Evolutionary conservation across 2,113 vertebrate species (phyloP), one percentile per base, ranked within the genome.

Genomic region (Macaca nemestrina): DNA sequence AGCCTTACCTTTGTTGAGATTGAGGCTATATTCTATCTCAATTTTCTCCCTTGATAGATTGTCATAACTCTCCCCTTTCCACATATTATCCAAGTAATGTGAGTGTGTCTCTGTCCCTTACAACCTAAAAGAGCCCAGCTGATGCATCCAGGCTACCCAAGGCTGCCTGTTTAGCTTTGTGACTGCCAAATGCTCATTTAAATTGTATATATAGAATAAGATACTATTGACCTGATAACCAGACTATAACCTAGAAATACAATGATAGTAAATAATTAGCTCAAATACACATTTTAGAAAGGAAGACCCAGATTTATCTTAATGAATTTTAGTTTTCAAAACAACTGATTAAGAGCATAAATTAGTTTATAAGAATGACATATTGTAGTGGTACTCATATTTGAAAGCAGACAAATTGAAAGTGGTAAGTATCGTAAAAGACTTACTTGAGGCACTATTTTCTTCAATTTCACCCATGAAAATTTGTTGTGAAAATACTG

Each of bases 361-460:
- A 82, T 82, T 89, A 88, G 48, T 30, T 95, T 76, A 2, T 84
- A 88, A 94, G 59, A 95, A 92, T 59, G 27, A 87, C 75, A 5
- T 80, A 64, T 18, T 57, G 20, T 68, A 73, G 76, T 48, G 32
- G 59, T 52, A 61, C 4, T 30, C 82, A 3, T 48, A 48, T 81
- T 85, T 95, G 35, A 95, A 95, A 88, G 6, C 5, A 35, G 30
- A 23, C 57, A 55, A 75, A 43, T 59, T 9, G 4, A 57, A 91
- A 82, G 67, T 70, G 5, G 22, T 25, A 32, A 30, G 1, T 59
- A 6, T 30, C 68, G 4, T 61, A 43, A 75, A 88, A 88, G 52
- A 98, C 99, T 98, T 98, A 99, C 99, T 99, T 59, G 99, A 96
- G 98, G 98, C 98, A 87, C 98, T 98, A 40, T 98, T 98, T 97